A percentile compares a stretch with the other conserved stretches of the same genome.
Conservation (phyloP, 2,113 vertebrate species). For the Galemys pyrenaicus region DNA sequence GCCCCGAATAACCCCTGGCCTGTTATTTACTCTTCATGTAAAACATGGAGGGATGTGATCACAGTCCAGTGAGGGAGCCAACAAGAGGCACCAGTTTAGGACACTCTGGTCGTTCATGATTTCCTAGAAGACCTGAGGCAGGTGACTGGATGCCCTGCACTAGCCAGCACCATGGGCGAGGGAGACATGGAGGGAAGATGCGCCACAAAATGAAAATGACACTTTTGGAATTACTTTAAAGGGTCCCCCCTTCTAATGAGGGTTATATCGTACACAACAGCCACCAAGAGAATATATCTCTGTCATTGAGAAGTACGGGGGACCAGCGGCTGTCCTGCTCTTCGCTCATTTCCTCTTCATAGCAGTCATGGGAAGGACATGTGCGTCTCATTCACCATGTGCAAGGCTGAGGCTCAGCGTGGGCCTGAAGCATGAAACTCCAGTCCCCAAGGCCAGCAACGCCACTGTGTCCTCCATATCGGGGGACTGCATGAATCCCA, state of each 20-base stretch:
- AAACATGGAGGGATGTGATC: neutral
- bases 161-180: no score
- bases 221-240: neutral
- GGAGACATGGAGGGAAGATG: neutral
- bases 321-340: neutral
- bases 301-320: neutral
- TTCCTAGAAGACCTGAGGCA: neutral
- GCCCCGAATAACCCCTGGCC: neutral
- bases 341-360: neutral
- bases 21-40: neutral
- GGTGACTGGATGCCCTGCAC: neutral
- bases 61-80: neutral
- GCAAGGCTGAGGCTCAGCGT: neutral
- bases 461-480: neutral
- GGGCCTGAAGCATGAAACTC: neutral
- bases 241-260: neutral
- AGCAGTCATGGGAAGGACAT: neutral
- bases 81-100: neutral
- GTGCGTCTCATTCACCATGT: neutral
- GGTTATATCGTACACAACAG: neutral
- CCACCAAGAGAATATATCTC: neutral
- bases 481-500: neutral
- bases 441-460: neutral
- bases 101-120: neutral
- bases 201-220: neutral